A percentile compares a stretch with the other conserved stretches of the same genome.
phyloP scores from a whole-genome alignment of 2,113 vertebrate genomes.

The Aptenodytes patagonicus region DNA sequence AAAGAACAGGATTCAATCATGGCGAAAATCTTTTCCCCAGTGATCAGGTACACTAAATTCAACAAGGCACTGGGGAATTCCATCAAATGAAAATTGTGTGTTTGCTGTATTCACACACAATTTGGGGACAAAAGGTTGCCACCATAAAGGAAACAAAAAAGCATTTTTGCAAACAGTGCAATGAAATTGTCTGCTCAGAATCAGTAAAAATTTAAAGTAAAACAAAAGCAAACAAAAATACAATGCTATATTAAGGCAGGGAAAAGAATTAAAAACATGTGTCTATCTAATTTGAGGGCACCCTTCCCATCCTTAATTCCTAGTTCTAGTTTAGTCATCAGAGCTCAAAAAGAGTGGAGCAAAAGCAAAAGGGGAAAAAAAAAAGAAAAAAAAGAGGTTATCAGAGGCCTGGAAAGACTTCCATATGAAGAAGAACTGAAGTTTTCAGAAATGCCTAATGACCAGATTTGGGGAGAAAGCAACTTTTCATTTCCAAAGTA shows the following conservation, averaged over 20 bases:
- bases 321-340: not conserved
- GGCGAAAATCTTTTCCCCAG: not conserved
- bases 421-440: not conserved
- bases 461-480: not conserved
- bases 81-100: not conserved
- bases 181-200: not conserved
- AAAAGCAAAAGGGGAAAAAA: not conserved
- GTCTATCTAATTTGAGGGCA: not conserved
- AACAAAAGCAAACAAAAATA: not conserved
- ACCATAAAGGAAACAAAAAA: not conserved
- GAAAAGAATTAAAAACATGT: not conserved
- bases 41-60: not conserved
- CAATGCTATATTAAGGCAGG: not conserved
- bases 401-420: not conserved
- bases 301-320: not conserved
- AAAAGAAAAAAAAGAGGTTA: not conserved
- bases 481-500: not conserved
- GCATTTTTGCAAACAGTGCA: not conserved
- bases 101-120: not conserved
- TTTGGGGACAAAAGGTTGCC: not conserved
- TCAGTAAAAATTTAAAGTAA: not conserved
- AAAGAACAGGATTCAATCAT: not conserved
- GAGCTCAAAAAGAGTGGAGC: not conserved
- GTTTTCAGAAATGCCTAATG: not conserved
- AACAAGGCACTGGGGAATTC: not conserved